Base-by-base conservation (phyloP, 2,113 vertebrate genomes). In the Tetraodon nigroviridis region DNA sequence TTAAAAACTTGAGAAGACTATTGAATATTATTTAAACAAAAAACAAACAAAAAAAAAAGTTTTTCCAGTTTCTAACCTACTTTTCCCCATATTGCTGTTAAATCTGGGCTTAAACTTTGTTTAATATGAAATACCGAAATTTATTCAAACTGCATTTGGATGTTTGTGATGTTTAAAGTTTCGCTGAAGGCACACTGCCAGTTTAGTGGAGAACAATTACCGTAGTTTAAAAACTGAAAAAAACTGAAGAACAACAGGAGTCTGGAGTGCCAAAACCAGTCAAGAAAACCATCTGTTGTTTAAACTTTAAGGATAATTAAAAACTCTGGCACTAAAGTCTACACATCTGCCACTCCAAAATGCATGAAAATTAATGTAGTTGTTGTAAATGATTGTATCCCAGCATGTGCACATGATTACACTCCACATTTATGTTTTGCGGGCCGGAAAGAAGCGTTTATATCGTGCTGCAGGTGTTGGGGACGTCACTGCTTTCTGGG, bases 381-480 rank as follows among this genome's bases (percentile, higher is more conserved):
- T 57, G 24, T 19, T 47, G 56, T 41, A 60, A 69, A 78, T 63
- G 55, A 74, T 49, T 54, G 29, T 61, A 60, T 49, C 19, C 51
- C 40, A 15, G 63, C 55, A 56, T 63, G 46, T 18, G 47, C 32
- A 7, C 61, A 64, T 14, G 17, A 61, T 70, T 29, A 21, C 5
- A 10, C 15, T 50, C 12, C 13, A 66, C 61, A 37, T 55, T 58
- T 50, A 59, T 55, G 45, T 59, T 50, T 42, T 70, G 61, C 67
- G 69, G 20, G 51, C 49, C 55, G 55, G 41, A 65, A 73, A 75
- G 76, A 64, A 69, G 44, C 18, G 17, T 62, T 55, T 69, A 44
- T 15, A 14, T 78, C 60, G 80, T 79, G 69, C 19, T 71, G 73
- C 75, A 84, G 79, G 86, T 86, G 80, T 69, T 79, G 66, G 76